Percentiles rank a stretch among this genome's conserved stretches.
These are phyloP conservation scores for Leptinotarsa haldemani DNA, from an alignment of 2,888 invertebrate genomes.

Conservation along the genomic window DNA sequence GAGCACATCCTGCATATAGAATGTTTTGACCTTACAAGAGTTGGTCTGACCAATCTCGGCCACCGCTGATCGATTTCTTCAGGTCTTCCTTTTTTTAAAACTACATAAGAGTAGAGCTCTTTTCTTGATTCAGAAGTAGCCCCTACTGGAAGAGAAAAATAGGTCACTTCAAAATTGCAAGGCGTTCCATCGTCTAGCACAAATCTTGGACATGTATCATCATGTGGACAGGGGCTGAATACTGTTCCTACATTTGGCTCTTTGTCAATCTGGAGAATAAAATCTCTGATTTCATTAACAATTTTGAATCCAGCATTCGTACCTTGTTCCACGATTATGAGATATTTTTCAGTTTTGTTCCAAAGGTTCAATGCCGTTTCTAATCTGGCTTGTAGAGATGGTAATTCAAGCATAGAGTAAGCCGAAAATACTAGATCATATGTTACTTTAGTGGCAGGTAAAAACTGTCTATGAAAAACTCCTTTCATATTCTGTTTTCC, in stretches of 20 bases:
- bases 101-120: constrained; percentile 82
- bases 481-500: constrained; percentile 71
- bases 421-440: constrained; percentile 87
- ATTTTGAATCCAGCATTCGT: constrained; percentile 82
- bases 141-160: constrained; percentile 70
- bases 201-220: constrained; percentile 80
- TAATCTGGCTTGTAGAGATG: constrained; percentile 73
- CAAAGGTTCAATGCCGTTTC: constrained; percentile 82
- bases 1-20: constrained; percentile 84
- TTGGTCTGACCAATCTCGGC: constrained; percentile 84
- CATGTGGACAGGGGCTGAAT: constrained; percentile 90
- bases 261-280: constrained; percentile 72
- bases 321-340: constrained; percentile 88
- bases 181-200: constrained; percentile 74
- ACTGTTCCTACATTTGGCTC: constrained; percentile 69
- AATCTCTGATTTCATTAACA: constrained; percentile 87
- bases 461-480: constrained; percentile 83
- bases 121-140: constrained; percentile 63
- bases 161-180: constrained; percentile 81
- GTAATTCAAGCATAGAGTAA: constrained; percentile 84
- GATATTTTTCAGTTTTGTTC: constrained; percentile 85
- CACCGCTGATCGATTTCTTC: constrained; percentile 69
- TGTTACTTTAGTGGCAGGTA: constrained; percentile 75
- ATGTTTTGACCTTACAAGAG: constrained; percentile 77
- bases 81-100: constrained; percentile 77